Percentiles rank a stretch among this genome's conserved stretches.
Conservation (phyloP, 2,888 invertebrate genomes). For the Peribatodes rhomboidaria region DNA sequence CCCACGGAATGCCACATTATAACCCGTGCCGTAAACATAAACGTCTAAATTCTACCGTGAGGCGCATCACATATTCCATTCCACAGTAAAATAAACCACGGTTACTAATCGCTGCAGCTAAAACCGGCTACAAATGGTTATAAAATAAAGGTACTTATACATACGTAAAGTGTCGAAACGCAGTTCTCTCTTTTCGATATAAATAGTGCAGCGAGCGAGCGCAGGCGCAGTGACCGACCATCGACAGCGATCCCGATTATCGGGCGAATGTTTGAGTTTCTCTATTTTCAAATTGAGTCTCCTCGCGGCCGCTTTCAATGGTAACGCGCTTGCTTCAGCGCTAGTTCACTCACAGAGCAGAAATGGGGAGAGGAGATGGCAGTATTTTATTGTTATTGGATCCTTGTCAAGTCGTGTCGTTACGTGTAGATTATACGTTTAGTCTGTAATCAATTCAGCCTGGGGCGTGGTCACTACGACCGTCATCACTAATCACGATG, state of each 20-base stretch:
- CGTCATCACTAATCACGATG: too few relatives aligned
- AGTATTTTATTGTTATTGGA: not conserved
- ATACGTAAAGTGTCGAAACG: slow-evolving; percentile 80
- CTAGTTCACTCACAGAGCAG: slow-evolving; percentile 29
- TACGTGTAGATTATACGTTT: too few relatives aligned
- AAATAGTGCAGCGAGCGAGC: slow-evolving; percentile 81
- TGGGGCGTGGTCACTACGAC: too few relatives aligned
- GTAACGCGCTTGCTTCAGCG: slow-evolving; percentile 58
- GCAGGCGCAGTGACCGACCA: slow-evolving; percentile 81
- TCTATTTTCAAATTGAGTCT: slow-evolving; percentile 83
- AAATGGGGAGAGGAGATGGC: not conserved
- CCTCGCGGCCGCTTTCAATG: slow-evolving; percentile 55
- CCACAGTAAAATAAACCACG: slow-evolving; percentile 77
- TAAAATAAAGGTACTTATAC: slow-evolving; percentile 81
- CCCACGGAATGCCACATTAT: slow-evolving; percentile 35
- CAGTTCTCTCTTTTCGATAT: slow-evolving; percentile 81
- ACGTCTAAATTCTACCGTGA: slow-evolving; percentile 60
- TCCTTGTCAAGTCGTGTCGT: too few relatives aligned
- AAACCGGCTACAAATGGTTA: slow-evolving; percentile 85
- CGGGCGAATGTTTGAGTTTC: slow-evolving; percentile 83
- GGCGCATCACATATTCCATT: slow-evolving; percentile 71
- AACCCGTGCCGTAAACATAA: slow-evolving; percentile 44
- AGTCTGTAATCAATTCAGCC: too few relatives aligned
- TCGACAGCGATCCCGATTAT: slow-evolving; percentile 84
- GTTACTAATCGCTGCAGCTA: slow-evolving; percentile 79